Evolutionary conservation across 2,888 invertebrate species (phyloP).

Genomic region (Galerucella pusilla): DNA sequence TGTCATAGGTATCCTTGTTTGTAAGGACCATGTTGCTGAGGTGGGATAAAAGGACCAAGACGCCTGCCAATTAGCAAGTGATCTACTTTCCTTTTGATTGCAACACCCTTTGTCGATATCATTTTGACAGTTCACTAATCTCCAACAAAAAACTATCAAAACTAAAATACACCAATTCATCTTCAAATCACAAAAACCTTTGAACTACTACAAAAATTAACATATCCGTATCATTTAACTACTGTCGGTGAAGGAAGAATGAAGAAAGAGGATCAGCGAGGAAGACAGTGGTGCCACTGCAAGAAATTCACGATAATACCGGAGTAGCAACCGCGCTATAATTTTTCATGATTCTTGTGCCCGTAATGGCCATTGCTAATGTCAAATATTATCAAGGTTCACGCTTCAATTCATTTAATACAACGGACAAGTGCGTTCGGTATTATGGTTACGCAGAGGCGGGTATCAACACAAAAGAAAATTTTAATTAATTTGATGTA

Average conservation of each 20-base stretch:
- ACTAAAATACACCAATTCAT: conserved; percentile 45
- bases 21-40: conserved; percentile 56
- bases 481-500: neutral
- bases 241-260: conserved; percentile 27
- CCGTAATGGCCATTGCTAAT: conserved; percentile 58
- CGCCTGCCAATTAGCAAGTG: conserved; percentile 52
- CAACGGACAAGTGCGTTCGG: conserved; percentile 52
- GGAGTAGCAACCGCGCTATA: conserved; percentile 33
- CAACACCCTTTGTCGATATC: conserved; percentile 38
- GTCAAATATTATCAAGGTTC: conserved; percentile 62
- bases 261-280: conserved; percentile 22
- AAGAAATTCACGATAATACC: conserved; percentile 27
- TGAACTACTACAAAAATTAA: conserved; percentile 28
- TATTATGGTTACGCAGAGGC: conserved; percentile 46
- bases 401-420: conserved; percentile 60
- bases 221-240: conserved; percentile 38
- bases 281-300: conserved; percentile 47
- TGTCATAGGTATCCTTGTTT: conserved; percentile 60
- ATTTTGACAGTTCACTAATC: conserved; percentile 30
- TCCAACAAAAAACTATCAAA: conserved; percentile 38
- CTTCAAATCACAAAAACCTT: conserved; percentile 39
- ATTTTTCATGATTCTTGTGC: conserved; percentile 53
- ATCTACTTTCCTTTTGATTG: conserved; percentile 41
- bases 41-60: conserved; percentile 56
- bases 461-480: conserved; percentile 23